A percentile compares a stretch with the other conserved stretches of the same genome.
phyloP scores from a whole-genome alignment of 2,888 invertebrate species.

The Ptilodon capucinus region DNA sequence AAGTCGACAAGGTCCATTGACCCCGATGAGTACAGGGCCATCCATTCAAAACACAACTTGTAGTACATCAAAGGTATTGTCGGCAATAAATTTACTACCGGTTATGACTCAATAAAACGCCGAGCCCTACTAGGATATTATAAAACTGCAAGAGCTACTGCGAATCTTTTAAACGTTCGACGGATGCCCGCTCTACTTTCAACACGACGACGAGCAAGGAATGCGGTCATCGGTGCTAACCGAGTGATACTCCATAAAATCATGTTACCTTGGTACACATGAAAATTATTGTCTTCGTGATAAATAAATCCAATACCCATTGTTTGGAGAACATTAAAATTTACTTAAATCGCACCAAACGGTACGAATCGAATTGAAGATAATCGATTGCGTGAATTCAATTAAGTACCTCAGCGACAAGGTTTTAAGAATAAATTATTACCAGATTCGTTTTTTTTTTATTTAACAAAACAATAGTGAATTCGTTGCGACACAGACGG shows the following conservation, averaged over 20 bases:
- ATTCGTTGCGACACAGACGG: slow-evolving; percentile 16
- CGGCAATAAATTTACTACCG: neutral
- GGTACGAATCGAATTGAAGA: slow-evolving; percentile 26
- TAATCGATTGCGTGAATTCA: slow-evolving; percentile 29
- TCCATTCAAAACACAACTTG: slow-evolving; percentile 9
- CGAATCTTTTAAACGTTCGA: slow-evolving; percentile 52
- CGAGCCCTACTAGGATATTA: slow-evolving; percentile 31
- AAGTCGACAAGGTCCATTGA: slow-evolving; percentile 30
- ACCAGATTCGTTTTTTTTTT: slow-evolving; percentile 22
- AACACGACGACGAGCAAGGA: slow-evolving; percentile 56
- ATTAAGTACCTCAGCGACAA: slow-evolving; percentile 26
- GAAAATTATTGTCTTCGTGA: neutral
- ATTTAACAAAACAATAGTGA: slow-evolving; percentile 12
- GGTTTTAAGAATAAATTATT: slow-evolving; percentile 27
- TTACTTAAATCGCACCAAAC: slow-evolving; percentile 20
- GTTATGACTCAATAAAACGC: too few species aligned
- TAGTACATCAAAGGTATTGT: neutral
- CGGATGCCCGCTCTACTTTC: slow-evolving; percentile 73
- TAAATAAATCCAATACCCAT: neutral
- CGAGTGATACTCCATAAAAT: slow-evolving; percentile 36
- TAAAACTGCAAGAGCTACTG: slow-evolving; percentile 44
- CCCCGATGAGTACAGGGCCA: slow-evolving; percentile 26
- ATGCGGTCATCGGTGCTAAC: slow-evolving; percentile 71
- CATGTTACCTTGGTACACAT: slow-evolving; percentile 42
- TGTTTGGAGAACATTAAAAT: slow-evolving; percentile 10